Evolutionary conservation across 2,113 vertebrate species (phyloP), one percentile per base, ranked within the genome.

Genomic region (Chelonoidis abingdonii): DNA sequence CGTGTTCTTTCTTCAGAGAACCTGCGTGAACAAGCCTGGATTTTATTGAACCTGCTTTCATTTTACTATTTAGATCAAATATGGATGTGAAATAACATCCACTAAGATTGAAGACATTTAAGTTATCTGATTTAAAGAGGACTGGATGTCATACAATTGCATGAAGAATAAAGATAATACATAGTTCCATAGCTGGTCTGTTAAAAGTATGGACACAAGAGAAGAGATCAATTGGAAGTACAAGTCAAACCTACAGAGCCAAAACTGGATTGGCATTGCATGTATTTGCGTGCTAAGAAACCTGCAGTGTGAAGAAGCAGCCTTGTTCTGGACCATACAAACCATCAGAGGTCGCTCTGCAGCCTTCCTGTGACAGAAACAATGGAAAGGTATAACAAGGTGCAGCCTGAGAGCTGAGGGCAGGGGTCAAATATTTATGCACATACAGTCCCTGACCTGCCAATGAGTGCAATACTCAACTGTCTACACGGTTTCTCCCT

Each of bases 151-250:
- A 69, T 69, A 92, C 54, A 92, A 91, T 10, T 91, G 47, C 35
- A 89, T 87, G 88, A 94, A 97, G 97, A 97, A 92, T 83, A 95
- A 94, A 93, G 86, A 54, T 95, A 92, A 81, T 83, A 56, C 56
- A 80, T 82, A 84, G 94, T 92, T 97, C 69, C 88, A 86, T 10
- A 92, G 90, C 87, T 94, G 88, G 89, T 91, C 93, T 84, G 81
- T 83, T 81, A 75, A 97, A 95, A 95, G 95, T 95, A 90, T 16
- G 94, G 94, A 89, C 31, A 88, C 27, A 93, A 80, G 76, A 94
- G 87, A 94, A 83, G 24, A 65, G 56, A 95, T 59, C 92, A 96
- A 95, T 44, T 95, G 87, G 86, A 95, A 96, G 94, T 49, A 59
- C 89, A 95, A 93, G 79, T 87, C 79, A 93, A 97, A 95, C 3